A percentile compares a stretch with the other conserved stretches of the same genome.
Evolutionary conservation across 2,888 invertebrate genomes (phyloP).

Genomic region (Lamellibrachia satsuma): DNA sequence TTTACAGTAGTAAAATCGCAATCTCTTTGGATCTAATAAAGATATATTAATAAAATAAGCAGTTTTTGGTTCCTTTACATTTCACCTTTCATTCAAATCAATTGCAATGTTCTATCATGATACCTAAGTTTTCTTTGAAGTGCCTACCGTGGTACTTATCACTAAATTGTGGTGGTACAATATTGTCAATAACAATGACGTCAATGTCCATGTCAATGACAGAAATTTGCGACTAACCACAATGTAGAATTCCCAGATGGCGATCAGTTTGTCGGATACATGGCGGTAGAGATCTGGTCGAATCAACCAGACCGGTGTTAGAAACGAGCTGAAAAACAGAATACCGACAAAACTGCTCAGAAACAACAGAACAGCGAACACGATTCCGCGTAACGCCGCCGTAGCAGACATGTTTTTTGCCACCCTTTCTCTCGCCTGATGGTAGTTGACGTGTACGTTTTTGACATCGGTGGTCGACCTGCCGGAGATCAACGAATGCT

Average conservation of each 20-base stretch:
- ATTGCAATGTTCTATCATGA: too few species aligned
- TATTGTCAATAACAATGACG: too few species aligned
- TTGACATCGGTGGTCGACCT: background rate
- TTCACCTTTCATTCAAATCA: too few species aligned
- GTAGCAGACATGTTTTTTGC: background rate
- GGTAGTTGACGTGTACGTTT: background rate
- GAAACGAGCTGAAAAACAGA: conserved; percentile 30
- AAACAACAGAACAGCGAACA: conserved; percentile 29
- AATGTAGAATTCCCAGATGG: conserved; percentile 34
- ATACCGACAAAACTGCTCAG: conserved; percentile 34
- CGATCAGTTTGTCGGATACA: conserved; percentile 33
- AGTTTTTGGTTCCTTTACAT: too few species aligned
- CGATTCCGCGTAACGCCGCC: background rate
- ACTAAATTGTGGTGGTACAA: too few species aligned
- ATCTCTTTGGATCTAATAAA: too few species aligned
- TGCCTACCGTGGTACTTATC: too few species aligned
- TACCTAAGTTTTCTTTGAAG: too few species aligned
- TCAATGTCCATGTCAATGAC: too few species aligned
- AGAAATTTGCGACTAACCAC: conserved; percentile 30
- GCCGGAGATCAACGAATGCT: background rate
- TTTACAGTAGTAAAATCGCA: too few species aligned
- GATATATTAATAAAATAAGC: too few species aligned
- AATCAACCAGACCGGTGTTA: conserved; percentile 32
- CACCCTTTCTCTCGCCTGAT: background rate
- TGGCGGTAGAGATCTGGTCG: conserved; percentile 33